Conservation (phyloP, 2,888 invertebrate genomes). For the Hypsopygia costalis region DNA sequence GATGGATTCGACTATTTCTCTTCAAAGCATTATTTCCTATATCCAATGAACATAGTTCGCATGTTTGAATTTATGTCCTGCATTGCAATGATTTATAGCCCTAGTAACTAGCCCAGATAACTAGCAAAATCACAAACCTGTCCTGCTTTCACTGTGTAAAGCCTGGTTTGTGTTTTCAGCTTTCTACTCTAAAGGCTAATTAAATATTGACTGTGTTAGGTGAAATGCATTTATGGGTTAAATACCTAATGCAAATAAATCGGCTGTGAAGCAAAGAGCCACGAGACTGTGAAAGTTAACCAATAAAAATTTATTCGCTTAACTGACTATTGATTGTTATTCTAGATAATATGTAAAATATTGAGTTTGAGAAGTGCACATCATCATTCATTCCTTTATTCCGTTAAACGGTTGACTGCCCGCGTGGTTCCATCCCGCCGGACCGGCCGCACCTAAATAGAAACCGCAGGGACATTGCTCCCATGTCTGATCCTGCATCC, state of each 20-base stretch:
- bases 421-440: slow-evolving; percentile 66
- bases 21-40: too few species aligned
- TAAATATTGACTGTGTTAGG: slow-evolving; percentile 26
- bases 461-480: slow-evolving; percentile 79
- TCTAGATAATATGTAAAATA: slow-evolving; percentile 18
- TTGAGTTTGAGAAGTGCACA: slow-evolving; percentile 26
- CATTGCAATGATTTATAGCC: slow-evolving; percentile 1
- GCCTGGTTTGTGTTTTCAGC: slow-evolving; percentile 23
- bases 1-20: too few species aligned
- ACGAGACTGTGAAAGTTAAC: slow-evolving; percentile 1
- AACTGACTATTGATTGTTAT: slow-evolving; percentile 4
- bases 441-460: slow-evolving; percentile 79
- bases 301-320: slow-evolving; percentile 12
- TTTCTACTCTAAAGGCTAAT: slow-evolving; percentile 10
- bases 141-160: slow-evolving; percentile 28
- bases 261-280: not conserved
- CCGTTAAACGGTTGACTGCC: slow-evolving; percentile 66
- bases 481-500: slow-evolving; percentile 67
- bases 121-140: slow-evolving; percentile 21
- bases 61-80: not conserved
- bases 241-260: slow-evolving; percentile 11
- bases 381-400: slow-evolving; percentile 63
- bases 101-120: slow-evolving; percentile 1
- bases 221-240: slow-evolving; percentile 21
- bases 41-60: too few species aligned